Evolutionary conservation across 2,797 vertebrate species (phyloP).

Genomic region (Serranus cabrilla): DNA sequence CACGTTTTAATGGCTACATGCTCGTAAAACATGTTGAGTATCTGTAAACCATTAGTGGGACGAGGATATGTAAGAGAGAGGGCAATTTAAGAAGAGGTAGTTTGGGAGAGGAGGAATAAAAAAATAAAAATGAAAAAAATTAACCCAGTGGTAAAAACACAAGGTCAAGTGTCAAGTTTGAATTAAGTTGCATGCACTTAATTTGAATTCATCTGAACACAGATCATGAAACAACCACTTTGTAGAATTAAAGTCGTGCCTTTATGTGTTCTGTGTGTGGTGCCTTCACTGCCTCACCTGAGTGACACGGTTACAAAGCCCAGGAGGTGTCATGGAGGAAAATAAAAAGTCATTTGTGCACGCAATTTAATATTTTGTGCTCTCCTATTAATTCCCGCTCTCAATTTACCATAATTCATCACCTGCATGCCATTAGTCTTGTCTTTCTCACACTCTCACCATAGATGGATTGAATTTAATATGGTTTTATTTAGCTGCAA

Average conservation of each 20-base stretch:
- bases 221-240: background rate
- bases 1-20: constrained; percentile 46
- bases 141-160: background rate
- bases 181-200: background rate
- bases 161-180: background rate
- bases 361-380: background rate
- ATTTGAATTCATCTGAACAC: background rate
- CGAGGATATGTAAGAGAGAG: background rate
- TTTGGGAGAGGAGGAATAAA: background rate
- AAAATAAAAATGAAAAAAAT: background rate
- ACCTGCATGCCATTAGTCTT: background rate
- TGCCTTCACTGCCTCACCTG: background rate
- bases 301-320: background rate
- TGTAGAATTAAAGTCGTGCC: background rate
- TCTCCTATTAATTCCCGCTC: background rate
- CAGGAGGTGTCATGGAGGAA: background rate
- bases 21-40: constrained; percentile 52
- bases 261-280: background rate
- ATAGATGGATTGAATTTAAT: background rate
- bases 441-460: background rate
- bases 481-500: background rate
- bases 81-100: constrained; percentile 13
- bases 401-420: background rate
- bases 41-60: constrained; percentile 24
- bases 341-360: background rate